phyloP scores from a whole-genome alignment of 2,797 vertebrate genomes.

The Rhabdomys pumilio region DNA sequence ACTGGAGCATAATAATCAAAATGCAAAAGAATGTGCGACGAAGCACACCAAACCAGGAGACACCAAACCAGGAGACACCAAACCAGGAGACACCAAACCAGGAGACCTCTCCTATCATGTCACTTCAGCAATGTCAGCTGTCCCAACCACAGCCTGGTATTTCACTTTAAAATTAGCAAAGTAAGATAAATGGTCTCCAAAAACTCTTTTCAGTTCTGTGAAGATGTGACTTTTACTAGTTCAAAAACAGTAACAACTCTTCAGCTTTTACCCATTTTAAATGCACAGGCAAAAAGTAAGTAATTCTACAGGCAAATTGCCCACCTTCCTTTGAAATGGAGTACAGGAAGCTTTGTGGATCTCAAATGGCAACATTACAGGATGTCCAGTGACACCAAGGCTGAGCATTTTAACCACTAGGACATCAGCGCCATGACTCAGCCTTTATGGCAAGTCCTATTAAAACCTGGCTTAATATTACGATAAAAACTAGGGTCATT shows the following conservation, averaged over 20 bases:
- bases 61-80: too few relatives aligned
- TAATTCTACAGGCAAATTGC: background rate
- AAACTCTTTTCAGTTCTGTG: slow-evolving; percentile 21
- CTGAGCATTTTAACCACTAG: slow-evolving; percentile 30
- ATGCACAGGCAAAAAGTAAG: background rate
- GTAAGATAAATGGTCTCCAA: slow-evolving; percentile 43
- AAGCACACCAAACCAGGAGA: slow-evolving; percentile 37
- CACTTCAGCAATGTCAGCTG: background rate
- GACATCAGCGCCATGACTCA: background rate
- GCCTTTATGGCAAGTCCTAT: slow-evolving; percentile 1
- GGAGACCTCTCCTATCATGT: background rate
- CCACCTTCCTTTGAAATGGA: slow-evolving; percentile 52
- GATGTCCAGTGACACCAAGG: slow-evolving; percentile 4
- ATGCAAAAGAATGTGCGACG: background rate
- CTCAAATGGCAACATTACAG: slow-evolving; percentile 8
- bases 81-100: background rate
- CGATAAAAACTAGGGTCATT: slow-evolving; percentile 38
- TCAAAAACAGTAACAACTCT: slow-evolving; percentile 22
- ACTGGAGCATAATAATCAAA: slow-evolving; percentile 51
- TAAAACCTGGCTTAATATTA: slow-evolving; percentile 55
- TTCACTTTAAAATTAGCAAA: slow-evolving; percentile 59
- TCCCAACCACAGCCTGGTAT: background rate
- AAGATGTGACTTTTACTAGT: slow-evolving; percentile 11
- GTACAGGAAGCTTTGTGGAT: background rate
- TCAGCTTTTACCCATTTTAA: slow-evolving; percentile 53